Evolutionary conservation across 2,113 vertebrate species (phyloP).

Genomic region (Menidia beryllina): DNA sequence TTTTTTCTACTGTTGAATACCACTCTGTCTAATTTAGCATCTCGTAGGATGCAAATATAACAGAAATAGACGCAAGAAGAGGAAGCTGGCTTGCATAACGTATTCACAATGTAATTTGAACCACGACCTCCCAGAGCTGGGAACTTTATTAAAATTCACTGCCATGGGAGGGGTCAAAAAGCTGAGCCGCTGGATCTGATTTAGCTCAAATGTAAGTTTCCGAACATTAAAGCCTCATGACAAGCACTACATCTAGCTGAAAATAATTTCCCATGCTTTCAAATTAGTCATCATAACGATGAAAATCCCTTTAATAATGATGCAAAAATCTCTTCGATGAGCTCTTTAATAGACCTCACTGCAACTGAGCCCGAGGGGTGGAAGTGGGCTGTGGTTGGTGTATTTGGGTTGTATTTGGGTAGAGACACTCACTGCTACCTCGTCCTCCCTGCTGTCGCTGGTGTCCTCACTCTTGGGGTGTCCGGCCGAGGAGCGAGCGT

Average conservation of each 20-base stretch:
- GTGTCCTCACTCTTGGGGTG: conserved; percentile 85
- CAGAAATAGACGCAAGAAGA: conserved; percentile 17
- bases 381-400: neutral
- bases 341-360: conserved; percentile 8
- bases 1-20: conserved; percentile 7
- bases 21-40: conserved; percentile 24
- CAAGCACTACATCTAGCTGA: neutral
- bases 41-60: conserved; percentile 1
- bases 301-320: conserved; percentile 21
- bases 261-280: neutral
- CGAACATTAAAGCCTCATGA: conserved; percentile 10
- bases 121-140: conserved; percentile 7
- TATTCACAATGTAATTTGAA: conserved; percentile 33
- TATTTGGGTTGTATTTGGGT: conserved; percentile 17
- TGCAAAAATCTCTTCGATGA: conserved; percentile 44
- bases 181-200: conserved; percentile 17
- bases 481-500: conserved; percentile 66
- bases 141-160: conserved; percentile 35
- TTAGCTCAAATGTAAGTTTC: conserved; percentile 25
- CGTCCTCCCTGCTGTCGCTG: conserved; percentile 93
- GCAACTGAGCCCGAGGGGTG: conserved; percentile 11
- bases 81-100: conserved; percentile 16
- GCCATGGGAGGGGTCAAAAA: conserved; percentile 28
- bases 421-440: conserved; percentile 80
- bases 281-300: neutral